Evolutionary conservation across 2,888 invertebrate species (phyloP).

Genomic region (Endomychus coccineus): DNA sequence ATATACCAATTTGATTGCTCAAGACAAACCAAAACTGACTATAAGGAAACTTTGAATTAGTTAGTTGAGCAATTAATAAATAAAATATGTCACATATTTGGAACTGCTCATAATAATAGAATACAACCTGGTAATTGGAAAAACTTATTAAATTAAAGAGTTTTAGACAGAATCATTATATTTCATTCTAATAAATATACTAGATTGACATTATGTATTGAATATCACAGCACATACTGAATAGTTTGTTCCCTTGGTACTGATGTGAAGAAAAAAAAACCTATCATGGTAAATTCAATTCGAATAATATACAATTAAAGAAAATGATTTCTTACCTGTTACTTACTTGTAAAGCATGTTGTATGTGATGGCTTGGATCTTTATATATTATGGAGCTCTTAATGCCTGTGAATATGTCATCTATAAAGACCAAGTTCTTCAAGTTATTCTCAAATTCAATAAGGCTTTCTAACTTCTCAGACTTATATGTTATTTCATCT

Average conservation of each 20-base stretch:
- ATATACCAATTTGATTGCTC: too few relatives aligned
- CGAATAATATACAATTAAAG: background rate
- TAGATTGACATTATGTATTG: background rate
- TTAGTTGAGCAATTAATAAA: too few relatives aligned
- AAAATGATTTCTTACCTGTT: slow-evolving; percentile 14
- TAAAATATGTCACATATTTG: too few relatives aligned
- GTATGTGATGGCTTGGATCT: slow-evolving; percentile 17
- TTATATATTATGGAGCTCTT: slow-evolving; percentile 13
- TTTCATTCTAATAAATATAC: slow-evolving; percentile 5
- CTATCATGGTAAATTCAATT: background rate
- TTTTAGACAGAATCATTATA: slow-evolving; percentile 8
- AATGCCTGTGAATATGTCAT: slow-evolving; percentile 4
- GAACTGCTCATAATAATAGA: background rate
- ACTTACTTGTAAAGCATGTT: slow-evolving; percentile 24
- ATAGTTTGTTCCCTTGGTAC: background rate
- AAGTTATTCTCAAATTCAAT: slow-evolving; percentile 17
- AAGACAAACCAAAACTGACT: too few relatives aligned
- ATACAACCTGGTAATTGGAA: background rate
- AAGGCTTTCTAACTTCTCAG: slow-evolving; percentile 11
- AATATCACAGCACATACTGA: background rate
- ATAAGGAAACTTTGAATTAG: too few relatives aligned
- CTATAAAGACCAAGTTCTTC: slow-evolving; percentile 8
- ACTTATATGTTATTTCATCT: slow-evolving; percentile 6
- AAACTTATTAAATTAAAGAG: slow-evolving; percentile 6
- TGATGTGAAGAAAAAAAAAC: background rate